Conservation (phyloP, 2,888 invertebrate species). For the Diplolepis rosae region DNA sequence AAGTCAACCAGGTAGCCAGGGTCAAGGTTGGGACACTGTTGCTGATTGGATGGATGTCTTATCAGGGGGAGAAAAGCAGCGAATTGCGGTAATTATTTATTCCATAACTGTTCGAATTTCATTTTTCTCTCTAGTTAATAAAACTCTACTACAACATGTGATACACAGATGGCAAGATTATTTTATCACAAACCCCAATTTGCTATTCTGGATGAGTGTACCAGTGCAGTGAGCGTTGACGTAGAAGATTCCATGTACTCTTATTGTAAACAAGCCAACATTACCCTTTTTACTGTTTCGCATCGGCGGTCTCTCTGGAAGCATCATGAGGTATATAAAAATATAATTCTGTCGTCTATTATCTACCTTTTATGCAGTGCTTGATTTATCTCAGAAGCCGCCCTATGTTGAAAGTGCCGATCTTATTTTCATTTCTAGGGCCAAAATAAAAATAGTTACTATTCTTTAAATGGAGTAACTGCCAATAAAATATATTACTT, state of each 20-base stretch:
- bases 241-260: slow-evolving; percentile 98
- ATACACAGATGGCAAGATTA: slow-evolving; percentile 89
- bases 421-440: no score
- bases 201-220: slow-evolving; percentile 99
- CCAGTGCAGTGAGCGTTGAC: slow-evolving; percentile 98
- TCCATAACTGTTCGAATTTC: not conserved
- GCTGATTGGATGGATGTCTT: slow-evolving; percentile 99
- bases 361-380: no score
- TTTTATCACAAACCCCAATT: slow-evolving; percentile 99
- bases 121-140: not conserved
- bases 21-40: slow-evolving; percentile 88
- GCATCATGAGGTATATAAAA: slow-evolving; percentile 86
- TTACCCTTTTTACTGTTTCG: slow-evolving; percentile 97
- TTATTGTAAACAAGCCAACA: slow-evolving; percentile 88
- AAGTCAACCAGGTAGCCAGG: slow-evolving; percentile 74
- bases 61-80: slow-evolving; percentile 98
- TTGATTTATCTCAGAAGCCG: no score
- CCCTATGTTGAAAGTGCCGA: no score
- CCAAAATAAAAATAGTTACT: no score
- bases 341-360: no score
- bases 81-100: slow-evolving; percentile 85
- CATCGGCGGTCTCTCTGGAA: slow-evolving; percentile 98
- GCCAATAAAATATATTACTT: no score
- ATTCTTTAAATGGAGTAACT: no score
- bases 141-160: not conserved